phyloP scores from a whole-genome alignment of 2,888 invertebrate genomes.

The Spodoptera exigua region DNA sequence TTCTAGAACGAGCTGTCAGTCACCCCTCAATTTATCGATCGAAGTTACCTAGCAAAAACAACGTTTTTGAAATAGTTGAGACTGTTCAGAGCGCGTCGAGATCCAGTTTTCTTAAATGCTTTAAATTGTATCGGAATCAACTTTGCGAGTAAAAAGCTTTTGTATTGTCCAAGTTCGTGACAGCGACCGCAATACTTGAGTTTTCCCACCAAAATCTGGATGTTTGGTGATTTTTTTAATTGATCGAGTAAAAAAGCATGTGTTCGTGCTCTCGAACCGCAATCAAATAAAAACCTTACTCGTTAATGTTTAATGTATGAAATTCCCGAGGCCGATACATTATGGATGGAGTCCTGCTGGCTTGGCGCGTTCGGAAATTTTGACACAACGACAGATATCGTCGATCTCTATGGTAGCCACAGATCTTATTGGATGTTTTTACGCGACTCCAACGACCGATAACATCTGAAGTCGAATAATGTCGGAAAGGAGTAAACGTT shows the following conservation, averaged over 20 bases:
- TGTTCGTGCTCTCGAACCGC: conserved; percentile 78
- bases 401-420: conserved; percentile 80
- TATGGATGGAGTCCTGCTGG: conserved; percentile 86
- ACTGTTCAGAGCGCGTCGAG: conserved; percentile 57
- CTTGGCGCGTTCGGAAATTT: conserved; percentile 81
- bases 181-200: conserved; percentile 68
- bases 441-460: conserved; percentile 69
- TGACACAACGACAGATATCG: conserved; percentile 84
- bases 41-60: conserved; percentile 64
- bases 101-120: conserved; percentile 71
- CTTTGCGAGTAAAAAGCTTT: conserved; percentile 71
- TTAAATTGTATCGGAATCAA: conserved; percentile 70
- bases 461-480: conserved; percentile 66
- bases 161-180: conserved; percentile 77
- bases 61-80: conserved; percentile 56
- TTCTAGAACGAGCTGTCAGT: conserved; percentile 59
- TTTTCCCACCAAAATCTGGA: conserved; percentile 85
- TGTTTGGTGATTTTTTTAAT: conserved; percentile 78
- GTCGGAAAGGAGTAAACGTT: conserved; percentile 56
- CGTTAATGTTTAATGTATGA: conserved; percentile 88
- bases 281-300: conserved; percentile 87
- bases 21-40: conserved; percentile 64
- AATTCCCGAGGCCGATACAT: conserved; percentile 82
- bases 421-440: conserved; percentile 73
- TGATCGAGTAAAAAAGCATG: conserved; percentile 75